Base-by-base conservation (phyloP, 2,797 vertebrate genomes). In the Setipinna tenuifilis region DNA sequence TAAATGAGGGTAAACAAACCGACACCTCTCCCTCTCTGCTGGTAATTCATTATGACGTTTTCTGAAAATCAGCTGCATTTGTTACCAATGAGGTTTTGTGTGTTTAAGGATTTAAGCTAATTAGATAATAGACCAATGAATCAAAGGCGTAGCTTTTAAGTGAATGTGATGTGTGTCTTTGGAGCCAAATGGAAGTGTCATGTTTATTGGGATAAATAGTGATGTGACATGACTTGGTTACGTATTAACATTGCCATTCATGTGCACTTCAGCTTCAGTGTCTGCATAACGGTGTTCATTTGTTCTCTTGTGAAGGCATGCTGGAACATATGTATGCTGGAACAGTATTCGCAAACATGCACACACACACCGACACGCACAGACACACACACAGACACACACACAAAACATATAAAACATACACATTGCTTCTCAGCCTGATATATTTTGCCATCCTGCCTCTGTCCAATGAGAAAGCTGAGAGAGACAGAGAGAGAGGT, bases 401-500 rank as follows among this genome's bases (percentile, higher is more conserved):
- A 48, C 46, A 48, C 46, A 48, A 3, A 48, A n/a, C n/a, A n/a
- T n/a, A n/a, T n/a, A n/a, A n/a, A n/a, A n/a, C n/a, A n/a, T n/a
- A n/a, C n/a, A n/a, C n/a, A n/a, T n/a, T n/a, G n/a, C n/a, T n/a
- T 23, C 68, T 48, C 59, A 25, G 31, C 80, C 44, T 23, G 84
- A 87, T 85, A 17, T 65, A 44, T 78, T 83, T 82, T 87, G 46
- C 82, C 83, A 82, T 83, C 82, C 86, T 86, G 84, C 78, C 85
- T 83, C 80, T 87, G 86, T 87, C 87, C 87, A 86, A 46, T 86
- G 83, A 86, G 58, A 71, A 80, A 31, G 62, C 9, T 25, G 62
- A 1, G 23, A 28, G 1, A 68, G 25, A n/a, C n/a, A n/a, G n/a
- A n/a, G n/a, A n/a, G n/a, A n/a, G n/a, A n/a, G n/a, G n/a, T n/a